These are phyloP conservation scores for Exocentrus adspersus DNA, from an alignment of 2,888 invertebrate species.

Conservation along the genomic window DNA sequence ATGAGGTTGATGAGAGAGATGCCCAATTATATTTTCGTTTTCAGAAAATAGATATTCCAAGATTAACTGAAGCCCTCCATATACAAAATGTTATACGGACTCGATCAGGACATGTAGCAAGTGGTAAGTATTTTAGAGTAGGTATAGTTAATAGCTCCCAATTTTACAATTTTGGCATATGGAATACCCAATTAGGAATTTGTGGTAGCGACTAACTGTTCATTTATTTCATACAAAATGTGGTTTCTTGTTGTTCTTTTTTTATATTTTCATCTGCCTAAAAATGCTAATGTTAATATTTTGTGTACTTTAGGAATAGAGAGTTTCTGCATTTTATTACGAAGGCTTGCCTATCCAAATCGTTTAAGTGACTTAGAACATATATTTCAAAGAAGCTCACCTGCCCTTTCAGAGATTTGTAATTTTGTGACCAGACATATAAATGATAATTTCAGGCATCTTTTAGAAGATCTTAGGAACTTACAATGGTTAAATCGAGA, in stretches of 20 bases:
- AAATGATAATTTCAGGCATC: not conserved
- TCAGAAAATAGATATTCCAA: not conserved
- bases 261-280: too few species aligned
- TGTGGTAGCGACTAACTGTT: too few species aligned
- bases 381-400: not conserved
- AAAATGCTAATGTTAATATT: not conserved
- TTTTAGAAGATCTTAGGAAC: not conserved
- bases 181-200: too few species aligned
- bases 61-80: not conserved
- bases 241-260: too few species aligned
- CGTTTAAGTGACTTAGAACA: not conserved
- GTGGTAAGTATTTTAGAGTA: too few species aligned
- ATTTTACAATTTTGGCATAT: too few species aligned
- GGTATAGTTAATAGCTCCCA: too few species aligned
- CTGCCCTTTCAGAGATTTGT: not conserved
- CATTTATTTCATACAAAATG: too few species aligned
- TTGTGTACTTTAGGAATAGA: not conserved
- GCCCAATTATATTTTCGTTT: not conserved
- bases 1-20: not conserved
- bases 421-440: not conserved
- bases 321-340: not conserved
- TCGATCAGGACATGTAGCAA: slow-evolving; percentile 3
- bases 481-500: not conserved
- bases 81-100: not conserved
- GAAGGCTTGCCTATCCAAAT: not conserved